A percentile compares a stretch with the other conserved stretches of the same genome.
Evolutionary conservation across 2,113 vertebrate species (phyloP).

Genomic region (Chamaetylas fuelleborni): DNA sequence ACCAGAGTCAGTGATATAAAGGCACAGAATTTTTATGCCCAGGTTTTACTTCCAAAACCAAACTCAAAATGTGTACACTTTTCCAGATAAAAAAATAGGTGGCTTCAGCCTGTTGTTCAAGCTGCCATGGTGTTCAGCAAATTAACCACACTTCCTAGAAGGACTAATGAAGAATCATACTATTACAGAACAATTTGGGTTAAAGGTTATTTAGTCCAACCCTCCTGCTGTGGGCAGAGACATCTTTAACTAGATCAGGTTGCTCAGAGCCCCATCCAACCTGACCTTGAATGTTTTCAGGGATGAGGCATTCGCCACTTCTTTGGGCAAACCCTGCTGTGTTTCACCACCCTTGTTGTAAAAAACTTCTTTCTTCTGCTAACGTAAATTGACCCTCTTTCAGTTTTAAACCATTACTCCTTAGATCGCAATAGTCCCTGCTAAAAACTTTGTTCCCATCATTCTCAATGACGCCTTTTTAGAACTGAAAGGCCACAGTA

Average conservation of each 20-base stretch:
- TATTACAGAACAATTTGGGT: background rate
- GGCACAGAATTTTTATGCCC: background rate
- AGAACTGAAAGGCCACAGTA: background rate
- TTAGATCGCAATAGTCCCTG: accelerated
- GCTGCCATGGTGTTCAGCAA: background rate
- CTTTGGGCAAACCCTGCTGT: background rate
- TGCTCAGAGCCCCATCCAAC: background rate
- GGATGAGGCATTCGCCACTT: background rate
- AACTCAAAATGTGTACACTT: background rate
- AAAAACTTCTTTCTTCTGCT: background rate
- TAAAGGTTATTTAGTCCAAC: background rate
- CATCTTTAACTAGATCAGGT: background rate
- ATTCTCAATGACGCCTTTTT: background rate
- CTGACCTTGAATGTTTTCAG: background rate
- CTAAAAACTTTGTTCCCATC: background rate
- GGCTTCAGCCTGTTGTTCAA: background rate
- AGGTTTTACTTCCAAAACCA: background rate
- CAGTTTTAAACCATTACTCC: background rate
- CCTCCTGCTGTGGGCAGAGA: background rate
- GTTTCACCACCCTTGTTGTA: background rate
- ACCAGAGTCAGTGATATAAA: background rate
- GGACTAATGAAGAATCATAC: background rate
- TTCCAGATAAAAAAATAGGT: background rate
- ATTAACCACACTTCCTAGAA: background rate
- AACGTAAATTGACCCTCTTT: background rate